Conservation (phyloP, 2,888 invertebrate genomes). For the Junonia oenone region DNA sequence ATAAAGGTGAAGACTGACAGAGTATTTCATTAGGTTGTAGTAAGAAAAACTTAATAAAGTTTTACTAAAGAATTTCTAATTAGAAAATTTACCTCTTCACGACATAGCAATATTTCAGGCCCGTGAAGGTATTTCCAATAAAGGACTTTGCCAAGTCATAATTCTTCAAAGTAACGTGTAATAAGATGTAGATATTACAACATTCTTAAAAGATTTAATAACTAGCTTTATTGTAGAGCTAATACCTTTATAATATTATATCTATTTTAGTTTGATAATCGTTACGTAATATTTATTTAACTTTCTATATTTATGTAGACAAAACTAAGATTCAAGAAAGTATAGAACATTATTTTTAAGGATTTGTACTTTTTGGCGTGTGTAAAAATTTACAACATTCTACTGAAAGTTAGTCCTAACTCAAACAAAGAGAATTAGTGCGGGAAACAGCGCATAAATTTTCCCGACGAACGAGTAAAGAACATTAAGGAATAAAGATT, state of each 20-base stretch:
- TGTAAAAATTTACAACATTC: slow-evolving; percentile 1
- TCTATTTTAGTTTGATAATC: not conserved
- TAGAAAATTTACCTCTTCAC: slow-evolving; percentile 78
- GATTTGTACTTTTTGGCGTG: not conserved
- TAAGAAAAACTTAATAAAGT: slow-evolving; percentile 77
- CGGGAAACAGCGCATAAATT: slow-evolving; percentile 69
- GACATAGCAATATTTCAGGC: slow-evolving; percentile 79
- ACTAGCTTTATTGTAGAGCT: slow-evolving; percentile 29
- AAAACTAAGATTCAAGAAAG: not conserved
- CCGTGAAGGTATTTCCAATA: slow-evolving; percentile 79
- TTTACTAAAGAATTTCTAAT: slow-evolving; percentile 77
- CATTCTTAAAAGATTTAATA: slow-evolving; percentile 63
- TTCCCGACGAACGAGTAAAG: slow-evolving; percentile 59
- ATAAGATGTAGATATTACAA: slow-evolving; percentile 77
- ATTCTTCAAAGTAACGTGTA: slow-evolving; percentile 79
- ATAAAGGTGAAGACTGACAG: slow-evolving; percentile 50
- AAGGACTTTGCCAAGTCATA: slow-evolving; percentile 80
- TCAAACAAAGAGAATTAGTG: slow-evolving; percentile 50
- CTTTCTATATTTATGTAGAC: not conserved
- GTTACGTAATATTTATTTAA: not conserved
- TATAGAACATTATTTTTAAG: not conserved
- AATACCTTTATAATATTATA: not conserved
- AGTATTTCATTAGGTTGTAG: slow-evolving; percentile 75
- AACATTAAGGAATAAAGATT: slow-evolving; percentile 64
- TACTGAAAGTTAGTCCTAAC: slow-evolving; percentile 47